Conservation (phyloP, 2,113 vertebrate species). For the Chlamydotis undulata region DNA sequence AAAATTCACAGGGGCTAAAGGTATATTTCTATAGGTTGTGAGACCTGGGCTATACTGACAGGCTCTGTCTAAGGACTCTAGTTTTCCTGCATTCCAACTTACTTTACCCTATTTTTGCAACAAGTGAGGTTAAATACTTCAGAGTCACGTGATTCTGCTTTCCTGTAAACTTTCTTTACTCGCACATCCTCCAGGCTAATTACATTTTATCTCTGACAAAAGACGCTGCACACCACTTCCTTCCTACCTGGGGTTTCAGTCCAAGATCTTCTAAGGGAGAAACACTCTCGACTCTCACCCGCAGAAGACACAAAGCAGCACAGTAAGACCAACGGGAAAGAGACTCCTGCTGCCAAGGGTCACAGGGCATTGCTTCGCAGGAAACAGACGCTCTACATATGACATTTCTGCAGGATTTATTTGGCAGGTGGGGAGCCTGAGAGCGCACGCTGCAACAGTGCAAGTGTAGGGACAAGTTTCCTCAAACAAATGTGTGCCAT, state of each 20-base stretch:
- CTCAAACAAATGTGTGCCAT: background rate
- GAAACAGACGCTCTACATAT: slow-evolving; percentile 21
- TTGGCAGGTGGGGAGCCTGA: background rate
- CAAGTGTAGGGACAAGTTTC: background rate
- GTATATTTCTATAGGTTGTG: background rate
- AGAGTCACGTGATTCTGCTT: background rate
- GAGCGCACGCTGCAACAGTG: background rate
- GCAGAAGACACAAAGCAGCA: background rate
- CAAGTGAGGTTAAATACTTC: slow-evolving; percentile 22
- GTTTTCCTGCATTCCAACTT: background rate
- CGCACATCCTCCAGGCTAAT: slow-evolving; percentile 45
- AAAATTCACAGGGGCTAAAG: background rate
- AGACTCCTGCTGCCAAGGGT: slow-evolving; percentile 2
- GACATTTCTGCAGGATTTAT: background rate
- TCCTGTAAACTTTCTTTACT: slow-evolving; percentile 63
- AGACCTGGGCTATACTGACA: background rate
- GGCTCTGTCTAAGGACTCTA: background rate
- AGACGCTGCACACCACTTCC: slow-evolving; percentile 47
- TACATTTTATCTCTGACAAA: slow-evolving; percentile 69
- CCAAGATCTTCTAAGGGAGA: background rate
- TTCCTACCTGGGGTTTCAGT: slow-evolving; percentile 49
- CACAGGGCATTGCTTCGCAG: slow-evolving; percentile 34
- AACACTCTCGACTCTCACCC: background rate
- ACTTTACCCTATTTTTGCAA: slow-evolving; percentile 14
- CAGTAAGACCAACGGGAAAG: background rate